Percentiles rank a stretch among this genome's conserved stretches.
phyloP scores from a whole-genome alignment of 2,888 invertebrate genomes.

The Alitta virens region DNA sequence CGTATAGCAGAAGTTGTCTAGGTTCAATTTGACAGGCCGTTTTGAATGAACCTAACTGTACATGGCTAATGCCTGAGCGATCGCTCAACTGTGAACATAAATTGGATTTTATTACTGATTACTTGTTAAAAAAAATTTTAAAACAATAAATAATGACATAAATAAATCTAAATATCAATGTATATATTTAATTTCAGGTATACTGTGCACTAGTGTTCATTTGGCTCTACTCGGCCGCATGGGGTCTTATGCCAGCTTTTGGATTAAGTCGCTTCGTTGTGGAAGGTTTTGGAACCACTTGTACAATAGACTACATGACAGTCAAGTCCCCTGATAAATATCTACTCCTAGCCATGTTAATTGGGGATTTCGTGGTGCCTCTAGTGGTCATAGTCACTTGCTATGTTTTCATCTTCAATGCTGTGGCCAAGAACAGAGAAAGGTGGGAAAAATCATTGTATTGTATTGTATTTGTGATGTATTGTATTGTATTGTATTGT shows the following conservation, averaged over 20 bases:
- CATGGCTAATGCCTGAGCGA: too few relatives aligned
- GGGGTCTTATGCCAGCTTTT: slow-evolving; percentile 12
- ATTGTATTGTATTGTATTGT: too few relatives aligned
- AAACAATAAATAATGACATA: neutral
- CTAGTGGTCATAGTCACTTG: neutral
- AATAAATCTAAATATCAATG: neutral
- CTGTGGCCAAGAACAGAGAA: neutral
- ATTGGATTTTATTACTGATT: neutral
- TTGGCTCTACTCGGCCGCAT: slow-evolving; percentile 5
- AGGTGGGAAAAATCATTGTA: too few relatives aligned
- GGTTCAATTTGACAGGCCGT: too few relatives aligned
- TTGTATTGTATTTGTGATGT: too few relatives aligned
- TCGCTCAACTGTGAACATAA: neutral
- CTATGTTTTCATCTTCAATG: slow-evolving; percentile 1
- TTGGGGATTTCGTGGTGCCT: slow-evolving; percentile 7
- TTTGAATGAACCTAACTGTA: too few relatives aligned
- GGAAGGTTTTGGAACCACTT: slow-evolving; percentile 10
- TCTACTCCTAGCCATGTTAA: slow-evolving; percentile 5
- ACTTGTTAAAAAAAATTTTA: neutral
- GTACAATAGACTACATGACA: slow-evolving; percentile 8
- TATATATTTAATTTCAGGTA: neutral
- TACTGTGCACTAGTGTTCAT: neutral
- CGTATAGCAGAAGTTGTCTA: too few relatives aligned
- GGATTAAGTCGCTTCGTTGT: slow-evolving; percentile 8
- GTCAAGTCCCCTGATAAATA: neutral